Percentiles rank a stretch among this genome's conserved stretches.
Evolutionary conservation across 2,797 vertebrate genomes (phyloP).

Genomic region (Graptemys geographica): DNA sequence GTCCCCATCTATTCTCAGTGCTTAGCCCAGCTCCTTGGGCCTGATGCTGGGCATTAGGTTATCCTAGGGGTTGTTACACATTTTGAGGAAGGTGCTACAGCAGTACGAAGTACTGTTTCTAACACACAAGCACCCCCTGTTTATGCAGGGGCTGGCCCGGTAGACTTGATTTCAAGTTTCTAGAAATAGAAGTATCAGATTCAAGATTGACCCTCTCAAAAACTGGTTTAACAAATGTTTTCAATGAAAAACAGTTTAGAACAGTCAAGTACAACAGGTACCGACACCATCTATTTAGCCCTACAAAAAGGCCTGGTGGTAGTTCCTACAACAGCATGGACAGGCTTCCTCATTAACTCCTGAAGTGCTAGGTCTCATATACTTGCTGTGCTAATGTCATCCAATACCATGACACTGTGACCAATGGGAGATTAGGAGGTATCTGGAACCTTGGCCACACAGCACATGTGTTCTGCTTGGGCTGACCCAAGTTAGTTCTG

Average conservation of each 20-base stretch:
- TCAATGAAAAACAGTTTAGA: not conserved
- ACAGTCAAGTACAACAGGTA: not conserved
- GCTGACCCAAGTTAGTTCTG: not conserved
- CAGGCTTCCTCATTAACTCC: not conserved
- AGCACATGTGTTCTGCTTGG: not conserved
- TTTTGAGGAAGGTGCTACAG: not conserved
- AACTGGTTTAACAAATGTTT: not conserved
- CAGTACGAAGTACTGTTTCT: not conserved
- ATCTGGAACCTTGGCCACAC: accelerated
- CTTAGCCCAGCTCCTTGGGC: not conserved
- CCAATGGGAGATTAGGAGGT: not conserved
- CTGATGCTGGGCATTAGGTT: too few species aligned
- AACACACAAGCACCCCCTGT: not conserved
- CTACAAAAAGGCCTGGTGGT: not conserved
- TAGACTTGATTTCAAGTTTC: not conserved
- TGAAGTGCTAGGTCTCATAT: not conserved
- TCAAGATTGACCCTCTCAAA: not conserved
- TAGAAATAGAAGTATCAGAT: not conserved
- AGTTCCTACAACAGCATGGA: not conserved
- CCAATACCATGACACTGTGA: not conserved
- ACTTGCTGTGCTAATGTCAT: not conserved
- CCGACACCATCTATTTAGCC: not conserved
- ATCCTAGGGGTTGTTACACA: not conserved
- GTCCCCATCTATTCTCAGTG: not conserved
- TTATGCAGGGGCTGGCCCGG: not conserved